phyloP scores from a whole-genome alignment of 2,113 vertebrate genomes.

The Petrocephalus microphthalmus region DNA sequence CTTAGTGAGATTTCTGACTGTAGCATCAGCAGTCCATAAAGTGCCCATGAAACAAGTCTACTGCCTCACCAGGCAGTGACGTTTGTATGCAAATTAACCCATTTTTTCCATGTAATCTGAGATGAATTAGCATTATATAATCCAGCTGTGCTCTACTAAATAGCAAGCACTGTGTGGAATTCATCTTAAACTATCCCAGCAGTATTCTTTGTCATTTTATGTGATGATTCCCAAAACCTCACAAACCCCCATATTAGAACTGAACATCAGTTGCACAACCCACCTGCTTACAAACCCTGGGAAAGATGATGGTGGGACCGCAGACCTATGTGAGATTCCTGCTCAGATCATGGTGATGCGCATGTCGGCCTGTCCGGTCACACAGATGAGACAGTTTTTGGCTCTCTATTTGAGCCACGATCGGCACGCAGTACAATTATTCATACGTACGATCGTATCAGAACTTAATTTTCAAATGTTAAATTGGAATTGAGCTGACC shows the following conservation, averaged over 20 bases:
- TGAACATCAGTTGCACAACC: not conserved
- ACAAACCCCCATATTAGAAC: not conserved
- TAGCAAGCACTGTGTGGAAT: not conserved
- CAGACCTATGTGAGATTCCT: not conserved
- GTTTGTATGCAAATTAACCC: not conserved
- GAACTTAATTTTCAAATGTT: slow-evolving; percentile 5
- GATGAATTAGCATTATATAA: not conserved
- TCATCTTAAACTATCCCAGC: not conserved
- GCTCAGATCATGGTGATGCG: not conserved
- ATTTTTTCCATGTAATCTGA: not conserved
- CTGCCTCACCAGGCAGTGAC: not conserved
- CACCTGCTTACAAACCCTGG: not conserved
- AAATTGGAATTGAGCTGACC: not conserved
- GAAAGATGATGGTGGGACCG: not conserved
- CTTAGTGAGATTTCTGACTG: not conserved
- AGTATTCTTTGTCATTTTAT: not conserved
- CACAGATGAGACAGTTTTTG: not conserved
- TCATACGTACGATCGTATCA: not conserved
- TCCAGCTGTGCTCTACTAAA: not conserved
- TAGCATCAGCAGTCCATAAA: not conserved
- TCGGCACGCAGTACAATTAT: not conserved
- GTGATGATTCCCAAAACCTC: not conserved
- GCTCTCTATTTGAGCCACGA: not conserved
- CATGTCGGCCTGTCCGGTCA: not conserved
- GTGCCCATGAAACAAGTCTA: not conserved